Evolutionary conservation across 1,140 invertebrate genomes (phyloP).

Genomic region (Drosophila obscura): DNA sequence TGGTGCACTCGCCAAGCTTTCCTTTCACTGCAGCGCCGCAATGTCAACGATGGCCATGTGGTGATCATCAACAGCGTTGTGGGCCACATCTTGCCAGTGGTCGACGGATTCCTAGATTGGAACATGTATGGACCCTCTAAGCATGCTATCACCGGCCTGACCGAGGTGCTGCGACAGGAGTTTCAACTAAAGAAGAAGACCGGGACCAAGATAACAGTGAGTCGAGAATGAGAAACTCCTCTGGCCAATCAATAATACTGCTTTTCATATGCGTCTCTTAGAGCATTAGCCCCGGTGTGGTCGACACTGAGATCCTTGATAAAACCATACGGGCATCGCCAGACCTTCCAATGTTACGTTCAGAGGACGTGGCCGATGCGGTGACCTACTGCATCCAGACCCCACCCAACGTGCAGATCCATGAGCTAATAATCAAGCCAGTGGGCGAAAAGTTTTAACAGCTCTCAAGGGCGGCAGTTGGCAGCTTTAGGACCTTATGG

Average conservation of each 20-base stretch:
- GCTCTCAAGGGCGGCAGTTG: too few species aligned
- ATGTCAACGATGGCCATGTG: conserved; percentile 88
- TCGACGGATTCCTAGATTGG: conserved; percentile 33
- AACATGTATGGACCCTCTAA: conserved; percentile 86
- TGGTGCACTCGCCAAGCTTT: conserved; percentile 85
- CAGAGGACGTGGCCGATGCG: conserved; percentile 85
- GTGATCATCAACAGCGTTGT: conserved; percentile 48
- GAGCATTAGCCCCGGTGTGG: conserved; percentile 55
- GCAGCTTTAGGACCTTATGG: not conserved
- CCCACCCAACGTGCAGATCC: conserved; percentile 85
- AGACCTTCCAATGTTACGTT: conserved; percentile 55
- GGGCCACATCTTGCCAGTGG: conserved; percentile 62
- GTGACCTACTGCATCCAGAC: conserved; percentile 86
- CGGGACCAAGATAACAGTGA: conserved; percentile 86
- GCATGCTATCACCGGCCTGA: conserved; percentile 85
- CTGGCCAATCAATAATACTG: not conserved
- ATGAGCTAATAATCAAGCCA: conserved; percentile 74
- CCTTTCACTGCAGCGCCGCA: conserved; percentile 85
- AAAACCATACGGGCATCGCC: conserved; percentile 2
- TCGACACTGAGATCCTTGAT: conserved; percentile 66
- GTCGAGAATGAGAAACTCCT: not conserved
- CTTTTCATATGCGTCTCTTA: not conserved
- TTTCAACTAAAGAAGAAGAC: conserved; percentile 83
- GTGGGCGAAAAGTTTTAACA: conserved; percentile 56
- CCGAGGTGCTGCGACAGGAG: conserved; percentile 86